Evolutionary conservation across 2,113 vertebrate species (phyloP), one percentile per base, ranked within the genome.

Genomic region (Sialia sialis): DNA sequence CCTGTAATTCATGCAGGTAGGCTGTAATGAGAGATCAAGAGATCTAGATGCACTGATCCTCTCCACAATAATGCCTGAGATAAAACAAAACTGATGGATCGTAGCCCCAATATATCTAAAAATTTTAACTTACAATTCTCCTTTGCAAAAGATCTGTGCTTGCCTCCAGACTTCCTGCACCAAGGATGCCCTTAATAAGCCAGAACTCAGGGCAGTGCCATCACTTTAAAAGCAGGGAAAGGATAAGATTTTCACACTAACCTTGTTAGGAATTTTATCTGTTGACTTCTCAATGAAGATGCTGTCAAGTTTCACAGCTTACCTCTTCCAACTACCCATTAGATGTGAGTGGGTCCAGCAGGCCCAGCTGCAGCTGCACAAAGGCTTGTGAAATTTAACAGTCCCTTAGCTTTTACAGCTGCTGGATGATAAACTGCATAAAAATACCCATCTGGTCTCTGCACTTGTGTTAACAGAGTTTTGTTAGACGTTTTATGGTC

Each of bases 61-160:
- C 38, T 46, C 22, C 8, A 36, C 0, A 2, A 13, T 27, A 62
- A 51, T 48, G 30, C 13, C 44, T 2, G 1, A 73, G 30, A 68
- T 43, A 51, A 68, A 22, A 23, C 13, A 77, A 43, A 87, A 44
- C 6, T 49, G 5, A 32, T 7, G 2, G 10, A 77, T 69, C n/a
- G 21, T 49, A 11, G 16, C 20, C 14, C 38, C 21, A 68, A 6
- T 23, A 59, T 21, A 60, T 6, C 2, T 10, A 43, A 19, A 5
- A 1, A 1, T 69, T 58, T 66, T 41, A 29, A 25, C 2, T 38
- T 62, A 17, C 0, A 6, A 77, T 4, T 6, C 4, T 78, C 7
- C 26, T 76, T 34, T 59, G 46, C 16, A 75, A 62, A 78, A 75
- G 4, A 38, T 5, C 8, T 70, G 13, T 48, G 15, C 13, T 90